Percentiles rank a stretch among this genome's conserved stretches.
Evolutionary conservation across 2,113 vertebrate species (phyloP).

Genomic region (Urocolius indicus): DNA sequence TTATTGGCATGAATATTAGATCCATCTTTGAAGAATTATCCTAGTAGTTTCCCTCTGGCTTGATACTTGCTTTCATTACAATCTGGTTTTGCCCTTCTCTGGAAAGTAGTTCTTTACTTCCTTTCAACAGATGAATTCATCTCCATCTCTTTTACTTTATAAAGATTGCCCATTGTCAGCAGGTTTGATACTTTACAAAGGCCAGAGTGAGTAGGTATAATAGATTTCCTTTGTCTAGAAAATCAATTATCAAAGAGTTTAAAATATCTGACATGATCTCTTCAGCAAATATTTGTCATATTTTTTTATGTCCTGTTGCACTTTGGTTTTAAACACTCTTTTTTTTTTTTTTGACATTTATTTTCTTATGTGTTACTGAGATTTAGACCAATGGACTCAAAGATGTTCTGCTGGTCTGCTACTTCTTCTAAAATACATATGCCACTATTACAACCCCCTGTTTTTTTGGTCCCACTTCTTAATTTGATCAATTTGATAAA

Average conservation of each 20-base stretch:
- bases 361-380: neutral
- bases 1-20: neutral
- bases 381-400: neutral
- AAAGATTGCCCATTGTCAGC: neutral
- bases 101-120: neutral
- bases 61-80: neutral
- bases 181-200: neutral
- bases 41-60: neutral
- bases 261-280: neutral
- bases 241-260: neutral
- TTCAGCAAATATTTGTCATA: neutral
- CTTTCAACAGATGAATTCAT: neutral
- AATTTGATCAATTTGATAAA: neutral
- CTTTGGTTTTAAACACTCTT: neutral
- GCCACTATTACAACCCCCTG: fast-evolving
- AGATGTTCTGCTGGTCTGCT: neutral
- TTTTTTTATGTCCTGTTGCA: neutral
- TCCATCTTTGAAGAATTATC: neutral
- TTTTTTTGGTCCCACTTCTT: neutral
- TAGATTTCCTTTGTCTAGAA: neutral
- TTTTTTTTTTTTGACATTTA: neutral
- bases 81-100: neutral
- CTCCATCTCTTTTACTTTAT: neutral
- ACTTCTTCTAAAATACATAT: neutral
- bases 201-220: neutral